phyloP scores from a whole-genome alignment of 2,888 invertebrate genomes.

The Lymantria monacha region DNA sequence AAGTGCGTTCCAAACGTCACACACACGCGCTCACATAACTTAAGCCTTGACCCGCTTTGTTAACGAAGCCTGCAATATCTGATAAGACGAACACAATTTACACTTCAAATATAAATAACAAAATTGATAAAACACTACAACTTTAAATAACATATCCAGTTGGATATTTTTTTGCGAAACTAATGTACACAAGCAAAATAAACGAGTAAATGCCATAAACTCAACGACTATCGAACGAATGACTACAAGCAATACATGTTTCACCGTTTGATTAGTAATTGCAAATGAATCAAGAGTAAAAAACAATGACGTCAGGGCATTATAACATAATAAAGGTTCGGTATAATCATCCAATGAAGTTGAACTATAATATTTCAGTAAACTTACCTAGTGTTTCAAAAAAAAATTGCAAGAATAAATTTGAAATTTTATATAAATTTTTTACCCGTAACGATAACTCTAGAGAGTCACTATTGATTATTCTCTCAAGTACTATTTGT shows the following conservation, averaged over 20 bases:
- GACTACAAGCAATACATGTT: conserved; percentile 21
- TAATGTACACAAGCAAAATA: not conserved
- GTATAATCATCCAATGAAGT: not conserved
- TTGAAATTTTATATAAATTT: no score
- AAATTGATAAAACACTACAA: conserved; percentile 5
- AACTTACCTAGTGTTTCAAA: no score
- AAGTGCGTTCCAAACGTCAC: conserved; percentile 38
- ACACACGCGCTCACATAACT: conserved; percentile 53
- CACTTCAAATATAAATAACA: conserved; percentile 28
- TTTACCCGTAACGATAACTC: no score
- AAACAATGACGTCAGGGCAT: conserved; percentile 26
- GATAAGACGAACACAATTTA: conserved; percentile 43
- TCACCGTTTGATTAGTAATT: conserved; percentile 16
- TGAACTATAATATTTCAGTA: no score
- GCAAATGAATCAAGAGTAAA: conserved; percentile 28
- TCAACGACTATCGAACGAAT: conserved; percentile 16
- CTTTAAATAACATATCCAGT: not conserved
- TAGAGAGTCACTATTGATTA: no score
- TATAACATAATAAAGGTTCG: not conserved
- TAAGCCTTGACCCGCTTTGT: conserved; percentile 67
- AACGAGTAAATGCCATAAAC: not conserved
- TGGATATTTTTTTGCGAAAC: conserved; percentile 3
- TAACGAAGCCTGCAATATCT: conserved; percentile 55
- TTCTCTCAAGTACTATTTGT: no score
- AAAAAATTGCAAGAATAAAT: no score